Percentiles rank a stretch among this genome's conserved stretches.
Conservation (phyloP, 1,140 invertebrate species). For the Leptinotarsa lineolata region DNA sequence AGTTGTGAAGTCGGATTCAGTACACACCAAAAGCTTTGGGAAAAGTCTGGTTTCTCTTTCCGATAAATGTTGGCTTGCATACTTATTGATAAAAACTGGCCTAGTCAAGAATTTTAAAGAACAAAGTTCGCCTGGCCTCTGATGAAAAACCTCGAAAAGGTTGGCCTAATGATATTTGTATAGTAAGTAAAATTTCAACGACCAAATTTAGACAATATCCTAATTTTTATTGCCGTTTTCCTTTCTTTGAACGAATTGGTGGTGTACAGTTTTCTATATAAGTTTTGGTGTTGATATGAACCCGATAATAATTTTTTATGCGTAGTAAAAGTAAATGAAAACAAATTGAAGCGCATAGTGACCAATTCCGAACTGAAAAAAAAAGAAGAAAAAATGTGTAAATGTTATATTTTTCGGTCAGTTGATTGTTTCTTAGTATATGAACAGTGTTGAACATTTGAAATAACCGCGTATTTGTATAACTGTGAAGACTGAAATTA, state of each 20-base stretch:
- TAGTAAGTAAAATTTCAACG: constrained; percentile 29
- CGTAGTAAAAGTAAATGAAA: constrained; percentile 25
- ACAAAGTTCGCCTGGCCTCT: no score
- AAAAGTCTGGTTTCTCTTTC: no score
- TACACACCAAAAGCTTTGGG: no score
- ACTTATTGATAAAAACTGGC: no score
- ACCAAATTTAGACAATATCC: constrained; percentile 35
- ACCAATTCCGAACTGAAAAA: constrained; percentile 46
- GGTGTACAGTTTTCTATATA: constrained; percentile 51
- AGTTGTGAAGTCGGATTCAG: no score
- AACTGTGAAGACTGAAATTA: constrained; percentile 55
- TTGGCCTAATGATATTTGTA: neutral
- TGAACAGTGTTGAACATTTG: constrained; percentile 51
- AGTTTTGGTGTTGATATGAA: constrained; percentile 45
- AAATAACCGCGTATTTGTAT: constrained; percentile 52
- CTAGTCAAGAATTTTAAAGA: no score
- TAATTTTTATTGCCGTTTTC: constrained; percentile 37
- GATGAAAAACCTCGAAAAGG: neutral
- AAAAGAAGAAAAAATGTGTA: constrained; percentile 48
- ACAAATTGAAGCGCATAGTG: constrained; percentile 40
- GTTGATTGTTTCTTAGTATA: constrained; percentile 53
- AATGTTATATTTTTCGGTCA: constrained; percentile 55
- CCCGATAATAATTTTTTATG: constrained; percentile 42
- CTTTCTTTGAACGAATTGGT: constrained; percentile 42
- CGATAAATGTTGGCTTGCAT: no score